phyloP scores from a whole-genome alignment of 2,113 vertebrate genomes.

The Ptychochromis oligacanthus region DNA sequence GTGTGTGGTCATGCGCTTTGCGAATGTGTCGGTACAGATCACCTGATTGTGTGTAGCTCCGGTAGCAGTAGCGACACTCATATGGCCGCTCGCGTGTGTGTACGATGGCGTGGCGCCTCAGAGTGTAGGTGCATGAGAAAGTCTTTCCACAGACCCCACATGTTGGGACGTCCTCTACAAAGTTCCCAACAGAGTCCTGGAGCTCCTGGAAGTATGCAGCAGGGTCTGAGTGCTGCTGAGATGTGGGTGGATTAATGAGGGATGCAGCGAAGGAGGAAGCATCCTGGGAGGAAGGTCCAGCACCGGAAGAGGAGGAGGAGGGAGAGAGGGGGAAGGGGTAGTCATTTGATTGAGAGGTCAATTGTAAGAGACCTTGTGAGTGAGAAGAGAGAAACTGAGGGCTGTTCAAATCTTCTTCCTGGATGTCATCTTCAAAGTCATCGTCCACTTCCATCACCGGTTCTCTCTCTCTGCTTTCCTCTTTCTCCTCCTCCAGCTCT shows the following conservation, averaged over 20 bases:
- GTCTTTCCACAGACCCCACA: constrained; percentile 93
- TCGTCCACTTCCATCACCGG: constrained; percentile 72
- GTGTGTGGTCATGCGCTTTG: constrained; percentile 88
- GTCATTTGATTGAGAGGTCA: constrained; percentile 68
- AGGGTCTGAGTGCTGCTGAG: constrained; percentile 70
- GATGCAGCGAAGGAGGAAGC: constrained; percentile 63
- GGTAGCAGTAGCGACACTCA: constrained; percentile 92
- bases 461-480: constrained; percentile 53
- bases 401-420: constrained; percentile 70
- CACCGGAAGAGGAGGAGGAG: constrained; percentile 74
- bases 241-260: constrained; percentile 57
- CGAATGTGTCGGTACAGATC: constrained; percentile 94
- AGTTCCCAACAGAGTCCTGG: constrained; percentile 84
- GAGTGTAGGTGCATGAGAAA: constrained; percentile 92
- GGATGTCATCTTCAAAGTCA: constrained; percentile 73
- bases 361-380: constrained; percentile 67
- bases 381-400: constrained; percentile 78
- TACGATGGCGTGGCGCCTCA: constrained; percentile 91
- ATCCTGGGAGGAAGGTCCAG: constrained; percentile 69
- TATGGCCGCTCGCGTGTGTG: constrained; percentile 92
- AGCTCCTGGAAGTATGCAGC: constrained; percentile 85
- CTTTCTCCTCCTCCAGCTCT: constrained; percentile 78
- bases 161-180: constrained; percentile 90
- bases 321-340: constrained; percentile 75
- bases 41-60: constrained; percentile 94